phyloP scores from a whole-genome alignment of 37 sponge, comb jelly and placozoan species.

The Hexactinellida sp. region DNA sequence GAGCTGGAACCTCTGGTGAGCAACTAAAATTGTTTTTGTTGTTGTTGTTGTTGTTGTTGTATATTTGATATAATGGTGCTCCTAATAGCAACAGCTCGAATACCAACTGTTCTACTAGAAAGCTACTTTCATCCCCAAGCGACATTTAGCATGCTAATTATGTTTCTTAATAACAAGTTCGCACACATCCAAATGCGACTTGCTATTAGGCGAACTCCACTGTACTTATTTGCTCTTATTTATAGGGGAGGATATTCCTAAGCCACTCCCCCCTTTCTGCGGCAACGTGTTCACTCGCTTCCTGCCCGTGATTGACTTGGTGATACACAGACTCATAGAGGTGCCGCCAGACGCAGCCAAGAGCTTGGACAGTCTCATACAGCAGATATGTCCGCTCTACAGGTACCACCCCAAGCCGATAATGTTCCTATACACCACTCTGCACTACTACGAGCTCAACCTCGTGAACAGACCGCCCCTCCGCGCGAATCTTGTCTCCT shows the following conservation, averaged over 20 bases:
- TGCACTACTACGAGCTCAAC: conserved; percentile 54
- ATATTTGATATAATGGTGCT: too few species aligned
- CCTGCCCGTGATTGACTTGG: conserved; percentile 49
- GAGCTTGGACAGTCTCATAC: conserved; percentile 34
- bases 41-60: too few species aligned
- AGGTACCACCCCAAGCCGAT: conserved; percentile 66
- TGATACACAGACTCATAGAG: conserved; percentile 64
- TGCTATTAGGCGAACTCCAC: too few species aligned
- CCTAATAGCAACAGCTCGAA: too few species aligned
- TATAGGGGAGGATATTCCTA: not conserved
- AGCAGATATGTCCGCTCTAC: conserved; percentile 40
- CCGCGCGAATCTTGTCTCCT: conserved; percentile 42
- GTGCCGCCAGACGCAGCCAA: conserved; percentile 20
- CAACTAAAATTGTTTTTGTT: too few species aligned
- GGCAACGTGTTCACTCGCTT: not conserved
- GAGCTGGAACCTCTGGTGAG: not conserved
- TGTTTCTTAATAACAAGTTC: not conserved
- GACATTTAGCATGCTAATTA: not conserved
- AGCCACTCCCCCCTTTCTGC: not conserved
- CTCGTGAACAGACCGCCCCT: conserved; percentile 28
- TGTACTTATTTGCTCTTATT: too few species aligned
- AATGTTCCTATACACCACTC: conserved; percentile 51
- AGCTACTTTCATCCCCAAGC: not conserved
- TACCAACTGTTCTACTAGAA: too few species aligned
- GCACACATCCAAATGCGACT: too few species aligned